phyloP scores from a whole-genome alignment of 2,888 invertebrate genomes.

The Lasioglossum lativentre region DNA sequence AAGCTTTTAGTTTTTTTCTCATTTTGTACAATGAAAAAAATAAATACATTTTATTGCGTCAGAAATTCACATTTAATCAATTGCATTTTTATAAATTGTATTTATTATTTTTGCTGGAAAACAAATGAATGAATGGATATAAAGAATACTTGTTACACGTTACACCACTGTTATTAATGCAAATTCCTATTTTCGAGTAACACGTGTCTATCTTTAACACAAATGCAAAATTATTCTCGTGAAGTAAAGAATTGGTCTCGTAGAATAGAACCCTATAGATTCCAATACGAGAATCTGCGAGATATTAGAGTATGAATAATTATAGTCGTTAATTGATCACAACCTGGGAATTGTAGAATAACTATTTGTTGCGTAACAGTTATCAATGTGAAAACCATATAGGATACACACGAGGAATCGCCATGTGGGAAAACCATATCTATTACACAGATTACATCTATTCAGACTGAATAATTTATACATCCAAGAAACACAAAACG shows the following conservation, averaged over 20 bases:
- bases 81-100: too few species aligned
- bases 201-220: background rate
- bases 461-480: background rate
- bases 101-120: too few species aligned
- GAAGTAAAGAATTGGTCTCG: too few species aligned
- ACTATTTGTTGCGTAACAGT: slow-evolving; percentile 14
- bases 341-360: background rate
- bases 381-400: background rate
- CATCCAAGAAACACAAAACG: background rate
- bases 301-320: background rate
- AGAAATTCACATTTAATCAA: too few species aligned
- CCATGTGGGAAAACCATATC: slow-evolving; percentile 16
- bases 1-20: too few species aligned
- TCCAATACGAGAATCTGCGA: background rate
- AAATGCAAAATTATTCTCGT: too few species aligned
- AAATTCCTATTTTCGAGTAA: background rate
- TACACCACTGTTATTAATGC: too few species aligned
- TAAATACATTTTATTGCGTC: too few species aligned
- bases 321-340: background rate
- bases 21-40: too few species aligned
- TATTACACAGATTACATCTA: background rate
- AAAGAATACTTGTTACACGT: too few species aligned
- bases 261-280: background rate
- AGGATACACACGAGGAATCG: background rate
- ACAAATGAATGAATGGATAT: too few species aligned